phyloP scores from a whole-genome alignment of 2,113 vertebrate species.

The Xiphophorus maculatus region DNA sequence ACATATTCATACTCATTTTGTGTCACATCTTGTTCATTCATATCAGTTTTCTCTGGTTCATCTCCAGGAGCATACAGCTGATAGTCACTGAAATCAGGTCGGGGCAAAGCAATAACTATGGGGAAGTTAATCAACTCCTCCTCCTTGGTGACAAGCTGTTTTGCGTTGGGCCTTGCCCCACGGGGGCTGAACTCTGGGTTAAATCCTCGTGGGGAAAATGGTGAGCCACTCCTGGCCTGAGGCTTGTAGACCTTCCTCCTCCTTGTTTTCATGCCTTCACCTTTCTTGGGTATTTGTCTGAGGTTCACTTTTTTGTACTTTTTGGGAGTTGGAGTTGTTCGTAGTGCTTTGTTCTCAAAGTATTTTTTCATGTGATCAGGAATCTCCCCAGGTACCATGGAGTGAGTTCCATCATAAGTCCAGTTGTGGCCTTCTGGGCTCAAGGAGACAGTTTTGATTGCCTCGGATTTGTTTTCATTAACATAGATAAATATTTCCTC shows the following conservation, averaged over 20 bases:
- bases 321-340: conserved; percentile 31
- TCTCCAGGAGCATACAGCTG: conserved; percentile 75
- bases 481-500: conserved; percentile 79
- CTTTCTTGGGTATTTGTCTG: conserved; percentile 60
- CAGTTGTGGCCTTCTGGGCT: conserved; percentile 67
- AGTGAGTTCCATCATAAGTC: conserved; percentile 72
- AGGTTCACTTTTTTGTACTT: conserved; percentile 53
- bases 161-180: conserved; percentile 32
- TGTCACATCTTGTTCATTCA: conserved; percentile 38
- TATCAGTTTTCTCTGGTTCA: conserved; percentile 26
- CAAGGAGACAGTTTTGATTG: conserved; percentile 69
- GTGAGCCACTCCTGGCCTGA: conserved; percentile 45
- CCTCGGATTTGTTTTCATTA: conserved; percentile 61
- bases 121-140: conserved; percentile 57
- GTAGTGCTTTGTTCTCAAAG: conserved; percentile 38
- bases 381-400: conserved; percentile 54
- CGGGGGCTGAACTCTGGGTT: conserved; percentile 59
- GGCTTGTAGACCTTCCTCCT: conserved; percentile 75
- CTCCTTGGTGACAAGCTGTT: conserved; percentile 47
- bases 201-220: conserved; percentile 69
- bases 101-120: conserved; percentile 84
- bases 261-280: conserved; percentile 74
- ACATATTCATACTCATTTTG: conserved; percentile 83
- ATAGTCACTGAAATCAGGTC: conserved; percentile 82
- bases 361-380: conserved; percentile 76